Evolutionary conservation across 2,797 vertebrate genomes (phyloP).

Genomic region (Helicolenus hilgendorfi): DNA sequence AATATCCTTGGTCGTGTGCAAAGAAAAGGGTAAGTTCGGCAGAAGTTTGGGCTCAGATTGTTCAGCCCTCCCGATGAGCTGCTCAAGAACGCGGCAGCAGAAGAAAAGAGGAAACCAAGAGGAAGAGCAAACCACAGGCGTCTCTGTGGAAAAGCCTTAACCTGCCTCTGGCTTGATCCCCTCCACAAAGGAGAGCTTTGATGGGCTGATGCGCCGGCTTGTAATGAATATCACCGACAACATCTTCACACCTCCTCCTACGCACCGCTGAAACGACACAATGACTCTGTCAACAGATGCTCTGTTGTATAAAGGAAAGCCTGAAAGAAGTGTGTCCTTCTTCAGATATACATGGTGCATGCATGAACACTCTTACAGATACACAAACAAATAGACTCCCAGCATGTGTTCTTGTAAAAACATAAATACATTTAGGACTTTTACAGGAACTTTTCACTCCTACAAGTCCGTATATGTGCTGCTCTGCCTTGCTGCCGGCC

Average conservation of each 20-base stretch:
- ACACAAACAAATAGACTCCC: background rate
- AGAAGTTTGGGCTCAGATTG: background rate
- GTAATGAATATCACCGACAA: conserved; percentile 79
- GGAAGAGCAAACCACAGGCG: conserved; percentile 75
- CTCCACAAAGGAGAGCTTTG: conserved; percentile 82
- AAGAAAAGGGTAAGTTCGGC: background rate
- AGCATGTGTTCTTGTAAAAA: background rate
- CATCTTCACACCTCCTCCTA: conserved; percentile 72
- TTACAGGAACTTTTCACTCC: background rate
- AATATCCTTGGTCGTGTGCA: background rate
- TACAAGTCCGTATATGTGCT: background rate
- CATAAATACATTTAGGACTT: background rate
- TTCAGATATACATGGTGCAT: background rate
- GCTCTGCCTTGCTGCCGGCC: background rate
- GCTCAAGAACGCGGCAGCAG: background rate
- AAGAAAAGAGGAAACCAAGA: conserved; percentile 52
- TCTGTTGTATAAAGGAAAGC: conserved; percentile 15
- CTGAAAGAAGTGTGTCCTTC: conserved; percentile 9
- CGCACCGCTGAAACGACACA: conserved; percentile 59
- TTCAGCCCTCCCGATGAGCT: background rate
- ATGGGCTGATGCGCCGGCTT: conserved; percentile 72
- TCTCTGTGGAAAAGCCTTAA: conserved; percentile 71
- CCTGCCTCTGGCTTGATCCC: conserved; percentile 76
- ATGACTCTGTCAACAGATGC: conserved; percentile 54
- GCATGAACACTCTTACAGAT: background rate